Evolutionary conservation across 23 tunicate species (phyloP), one percentile per base, ranked within the genome.

Genomic region (Ascidia mentula): DNA sequence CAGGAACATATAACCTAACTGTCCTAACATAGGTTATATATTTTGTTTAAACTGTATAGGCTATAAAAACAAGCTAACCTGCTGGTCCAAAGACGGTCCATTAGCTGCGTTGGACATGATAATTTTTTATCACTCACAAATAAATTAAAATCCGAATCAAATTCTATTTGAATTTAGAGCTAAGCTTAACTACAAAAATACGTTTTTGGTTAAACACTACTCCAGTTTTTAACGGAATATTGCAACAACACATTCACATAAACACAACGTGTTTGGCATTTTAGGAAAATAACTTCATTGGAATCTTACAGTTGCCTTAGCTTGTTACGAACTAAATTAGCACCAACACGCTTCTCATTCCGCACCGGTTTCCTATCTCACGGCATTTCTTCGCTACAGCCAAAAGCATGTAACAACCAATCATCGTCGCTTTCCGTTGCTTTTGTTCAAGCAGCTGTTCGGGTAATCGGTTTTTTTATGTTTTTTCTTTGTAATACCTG

Each of bases 61-160:
- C 13, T 20, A 26, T 20, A 26, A 53, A 5, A 53, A 53, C 31
- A 6, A 4, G 46, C 32, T 36, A 72, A 82, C 86, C 79, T 82
- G 86, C 33, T 82, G 86, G 8, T 82, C 86, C 46, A 82, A 73
- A 32, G 78, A 74, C 37, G 78, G 78, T 34, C 86, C 86, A 82
- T 82, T 82, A 28, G 86, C 36, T 3, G 65, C 1, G 65, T 53
- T 53, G 7, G 65, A 53, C 65, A 53, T 53, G 65, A 53, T 28
- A 20, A 20, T 53, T 53, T 53, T 26, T 53, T 53, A 53, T 53
- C 65, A n/a, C n/a, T n/a, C n/a, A n/a, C n/a, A n/a, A n/a, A n/a
- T n/a, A 53, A 53, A 53, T 53, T 53, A 53, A 53, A 53, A 53
- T 28, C 65, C 13, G 24, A 53, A 53, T 53, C 24, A 53, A 53